Conservation (phyloP, 1,140 invertebrate species). For the Formica exsecta region DNA sequence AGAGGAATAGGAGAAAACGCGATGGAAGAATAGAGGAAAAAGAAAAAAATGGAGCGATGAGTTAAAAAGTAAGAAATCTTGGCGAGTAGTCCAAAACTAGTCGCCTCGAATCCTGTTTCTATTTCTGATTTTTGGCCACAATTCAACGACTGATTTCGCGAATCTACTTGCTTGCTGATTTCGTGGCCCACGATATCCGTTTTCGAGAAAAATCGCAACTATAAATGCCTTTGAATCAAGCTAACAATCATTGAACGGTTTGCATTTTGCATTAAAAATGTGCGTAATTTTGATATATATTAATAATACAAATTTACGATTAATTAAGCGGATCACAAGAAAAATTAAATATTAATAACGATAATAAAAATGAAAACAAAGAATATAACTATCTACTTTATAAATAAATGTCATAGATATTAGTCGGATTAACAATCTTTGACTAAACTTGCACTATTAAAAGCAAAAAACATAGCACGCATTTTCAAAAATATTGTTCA, state of each 20-base stretch:
- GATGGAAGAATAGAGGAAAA: slow-evolving; percentile 18
- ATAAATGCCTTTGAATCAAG: background rate
- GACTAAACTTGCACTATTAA: background rate
- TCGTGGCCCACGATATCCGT: background rate
- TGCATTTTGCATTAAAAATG: background rate
- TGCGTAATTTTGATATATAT: background rate
- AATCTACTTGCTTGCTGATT: slow-evolving; percentile 38
- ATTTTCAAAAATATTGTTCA: slow-evolving; percentile 64
- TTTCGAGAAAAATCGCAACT: background rate
- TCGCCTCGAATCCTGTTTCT: slow-evolving; percentile 39
- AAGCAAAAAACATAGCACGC: slow-evolving; percentile 2
- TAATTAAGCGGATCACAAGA: too few species aligned
- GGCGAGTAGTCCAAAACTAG: slow-evolving; percentile 65
- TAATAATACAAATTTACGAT: too few species aligned
- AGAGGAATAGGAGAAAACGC: background rate
- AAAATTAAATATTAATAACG: too few species aligned
- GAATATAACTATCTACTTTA: too few species aligned
- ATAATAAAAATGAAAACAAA: too few species aligned
- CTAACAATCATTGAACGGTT: slow-evolving; percentile 35
- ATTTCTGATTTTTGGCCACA: slow-evolving; percentile 47
- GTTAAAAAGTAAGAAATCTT: slow-evolving; percentile 37
- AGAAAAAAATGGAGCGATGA: background rate
- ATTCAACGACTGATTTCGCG: slow-evolving; percentile 62
- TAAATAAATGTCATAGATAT: background rate
- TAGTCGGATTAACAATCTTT: background rate